Evolutionary conservation across 2,888 invertebrate species (phyloP), one percentile per base, ranked within the genome.

Genomic region (Cyclophora punctaria): DNA sequence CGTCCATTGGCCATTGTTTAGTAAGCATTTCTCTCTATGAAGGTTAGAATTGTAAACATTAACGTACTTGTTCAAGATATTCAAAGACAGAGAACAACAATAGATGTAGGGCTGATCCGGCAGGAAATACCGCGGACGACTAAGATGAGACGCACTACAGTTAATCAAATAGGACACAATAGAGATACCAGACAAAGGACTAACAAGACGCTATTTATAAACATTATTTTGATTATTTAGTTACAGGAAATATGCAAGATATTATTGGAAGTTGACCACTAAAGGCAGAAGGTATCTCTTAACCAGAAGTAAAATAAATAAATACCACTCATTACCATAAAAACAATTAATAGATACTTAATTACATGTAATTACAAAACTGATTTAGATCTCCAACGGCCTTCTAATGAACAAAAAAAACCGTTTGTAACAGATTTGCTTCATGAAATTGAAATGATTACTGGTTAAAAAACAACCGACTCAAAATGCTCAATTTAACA

Each of bases 61-160:
- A 20, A 37, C 37, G 37, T 37, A 37, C 37, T 20, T 20, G 20
- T 20, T 20, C 20, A 20, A 37, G 37, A 33, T 33, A 20, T 44
- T 44, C 57, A 53, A 52, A 49, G 49, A 59, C 59, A 68, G 75
- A 79, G 74, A 80, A 81, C 74, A 80, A 75, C 75, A 80, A 81
- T 77, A 56, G 71, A 68, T 57, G 56, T 62, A 62, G 65, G 61
- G 57, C 64, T 62, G 63, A 63, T 57, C 58, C 50, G 65, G 63
- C 82, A 83, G 85, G 85, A 86, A 86, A 84, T 80, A 71, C 83
- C 79, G 65, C 58, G 69, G 69, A 74, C 76, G 66, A 70, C 73
- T 63, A 51, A 79, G 78, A 79, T 75, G 75, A 69, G 64, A 56
- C 66, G 64, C 64, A 63, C 62, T 60, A 55, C 65, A 65, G 71